A percentile compares a stretch with the other conserved stretches of the same genome.
These are phyloP conservation scores for Sphenopsis melanotis DNA, from an alignment of 2,797 vertebrate species.

Conservation along the genomic window DNA sequence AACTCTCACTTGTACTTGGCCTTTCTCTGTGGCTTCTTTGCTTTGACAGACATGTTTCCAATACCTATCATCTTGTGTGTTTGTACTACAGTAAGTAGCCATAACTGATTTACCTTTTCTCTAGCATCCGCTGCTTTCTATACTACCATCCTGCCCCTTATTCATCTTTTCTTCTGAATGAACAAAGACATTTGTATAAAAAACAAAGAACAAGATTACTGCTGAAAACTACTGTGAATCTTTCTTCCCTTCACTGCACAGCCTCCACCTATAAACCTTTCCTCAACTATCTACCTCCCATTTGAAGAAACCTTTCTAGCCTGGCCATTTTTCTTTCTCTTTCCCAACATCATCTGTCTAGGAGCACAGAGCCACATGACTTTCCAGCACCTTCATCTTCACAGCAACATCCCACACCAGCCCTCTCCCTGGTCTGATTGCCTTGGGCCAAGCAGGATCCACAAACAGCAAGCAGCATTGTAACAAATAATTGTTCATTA, in stretches of 20 bases:
- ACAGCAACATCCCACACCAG: neutral
- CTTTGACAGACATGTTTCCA: constrained; percentile 33
- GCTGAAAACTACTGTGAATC: neutral
- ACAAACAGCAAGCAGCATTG: neutral
- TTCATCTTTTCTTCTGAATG: constrained; percentile 2
- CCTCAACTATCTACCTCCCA: neutral
- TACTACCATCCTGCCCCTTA: neutral
- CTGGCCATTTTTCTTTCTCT: neutral
- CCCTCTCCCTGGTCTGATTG: neutral
- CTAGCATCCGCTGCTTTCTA: neutral
- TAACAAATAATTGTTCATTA: neutral
- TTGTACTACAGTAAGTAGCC: constrained; percentile 16
- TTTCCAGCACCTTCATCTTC: neutral
- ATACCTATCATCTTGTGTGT: constrained; percentile 21
- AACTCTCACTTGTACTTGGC: neutral
- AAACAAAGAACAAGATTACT: neutral
- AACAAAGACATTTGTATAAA: neutral
- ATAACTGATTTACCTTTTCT: constrained; percentile 26
- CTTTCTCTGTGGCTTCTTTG: constrained; percentile 1
- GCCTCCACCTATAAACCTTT: neutral
- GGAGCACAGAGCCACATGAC: fast-evolving
- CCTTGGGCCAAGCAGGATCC: neutral
- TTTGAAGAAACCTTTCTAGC: neutral
- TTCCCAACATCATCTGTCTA: neutral
- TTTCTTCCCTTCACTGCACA: neutral